phyloP scores from a whole-genome alignment of 2,113 vertebrate genomes.

The Ceyx cyanopectus region DNA sequence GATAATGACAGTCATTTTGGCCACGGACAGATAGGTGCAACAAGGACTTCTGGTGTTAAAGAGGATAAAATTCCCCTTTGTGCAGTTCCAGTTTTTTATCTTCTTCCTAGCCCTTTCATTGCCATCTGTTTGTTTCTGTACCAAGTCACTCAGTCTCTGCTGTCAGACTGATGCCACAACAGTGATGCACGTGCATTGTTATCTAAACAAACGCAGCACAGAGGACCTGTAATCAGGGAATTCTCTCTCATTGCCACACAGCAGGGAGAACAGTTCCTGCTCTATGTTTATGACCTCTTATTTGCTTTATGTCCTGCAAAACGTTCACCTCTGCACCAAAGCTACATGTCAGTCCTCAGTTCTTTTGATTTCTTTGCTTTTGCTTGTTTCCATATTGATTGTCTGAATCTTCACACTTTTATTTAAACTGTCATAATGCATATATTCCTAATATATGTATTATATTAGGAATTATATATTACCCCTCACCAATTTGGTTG shows the following conservation, averaged over 20 bases:
- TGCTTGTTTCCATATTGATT: neutral
- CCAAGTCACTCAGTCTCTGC: neutral
- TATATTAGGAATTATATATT: too few species aligned
- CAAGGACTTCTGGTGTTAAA: neutral
- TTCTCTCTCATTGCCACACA: fast-evolving
- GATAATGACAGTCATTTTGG: neutral
- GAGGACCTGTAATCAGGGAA: fast-evolving
- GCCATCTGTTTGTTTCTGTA: neutral
- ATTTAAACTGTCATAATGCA: neutral
- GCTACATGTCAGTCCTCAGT: too few species aligned
- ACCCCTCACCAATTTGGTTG: too few species aligned
- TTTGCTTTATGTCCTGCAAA: neutral
- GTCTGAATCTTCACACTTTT: neutral
- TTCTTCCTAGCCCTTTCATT: neutral
- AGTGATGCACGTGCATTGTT: fast-evolving
- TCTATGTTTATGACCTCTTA: fast-evolving
- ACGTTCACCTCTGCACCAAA: neutral
- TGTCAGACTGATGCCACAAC: fast-evolving
- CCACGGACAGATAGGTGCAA: neutral
- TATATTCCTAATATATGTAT: neutral
- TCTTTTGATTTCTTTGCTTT: neutral
- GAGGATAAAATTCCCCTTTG: neutral
- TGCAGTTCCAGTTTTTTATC: neutral
- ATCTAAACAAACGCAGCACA: fast-evolving
- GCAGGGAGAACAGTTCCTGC: neutral